Evolutionary conservation across 2,113 vertebrate genomes (phyloP).

Genomic region (Hippocampus abdominalis): DNA sequence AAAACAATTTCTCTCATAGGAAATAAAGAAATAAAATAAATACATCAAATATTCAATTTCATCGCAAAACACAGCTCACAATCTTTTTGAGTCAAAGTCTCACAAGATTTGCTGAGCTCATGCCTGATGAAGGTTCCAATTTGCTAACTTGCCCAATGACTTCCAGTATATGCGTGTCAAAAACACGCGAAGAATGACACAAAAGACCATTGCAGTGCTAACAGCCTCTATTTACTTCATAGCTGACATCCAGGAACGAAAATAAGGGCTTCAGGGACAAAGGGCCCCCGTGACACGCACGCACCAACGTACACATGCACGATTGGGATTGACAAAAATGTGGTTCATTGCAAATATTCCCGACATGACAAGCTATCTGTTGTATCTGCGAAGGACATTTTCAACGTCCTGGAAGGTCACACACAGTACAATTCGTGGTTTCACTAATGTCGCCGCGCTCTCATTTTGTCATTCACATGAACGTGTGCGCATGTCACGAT

Average conservation of each 20-base stretch:
- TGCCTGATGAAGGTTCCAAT: background rate
- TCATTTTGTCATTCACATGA: background rate
- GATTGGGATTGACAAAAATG: conserved; percentile 4
- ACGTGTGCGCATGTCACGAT: background rate
- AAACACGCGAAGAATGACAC: background rate
- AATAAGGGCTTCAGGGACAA: conserved; percentile 33
- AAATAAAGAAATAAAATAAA: too few relatives aligned
- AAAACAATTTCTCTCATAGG: too few relatives aligned
- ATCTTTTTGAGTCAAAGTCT: background rate
- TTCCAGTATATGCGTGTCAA: background rate
- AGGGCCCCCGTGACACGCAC: background rate
- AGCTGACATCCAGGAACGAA: conserved; percentile 42
- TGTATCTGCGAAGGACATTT: background rate
- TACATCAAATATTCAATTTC: too few relatives aligned
- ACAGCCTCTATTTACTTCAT: conserved; percentile 42
- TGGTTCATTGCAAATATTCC: background rate
- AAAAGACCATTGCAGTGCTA: background rate
- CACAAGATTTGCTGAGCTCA: background rate
- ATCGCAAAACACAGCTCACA: background rate
- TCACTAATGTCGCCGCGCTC: background rate
- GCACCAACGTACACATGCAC: background rate
- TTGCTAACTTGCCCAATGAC: background rate
- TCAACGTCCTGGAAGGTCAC: background rate
- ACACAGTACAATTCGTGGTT: background rate
- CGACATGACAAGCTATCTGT: background rate